Evolutionary conservation across 2,888 invertebrate species (phyloP).

Genomic region (Luffia ferchaultella): DNA sequence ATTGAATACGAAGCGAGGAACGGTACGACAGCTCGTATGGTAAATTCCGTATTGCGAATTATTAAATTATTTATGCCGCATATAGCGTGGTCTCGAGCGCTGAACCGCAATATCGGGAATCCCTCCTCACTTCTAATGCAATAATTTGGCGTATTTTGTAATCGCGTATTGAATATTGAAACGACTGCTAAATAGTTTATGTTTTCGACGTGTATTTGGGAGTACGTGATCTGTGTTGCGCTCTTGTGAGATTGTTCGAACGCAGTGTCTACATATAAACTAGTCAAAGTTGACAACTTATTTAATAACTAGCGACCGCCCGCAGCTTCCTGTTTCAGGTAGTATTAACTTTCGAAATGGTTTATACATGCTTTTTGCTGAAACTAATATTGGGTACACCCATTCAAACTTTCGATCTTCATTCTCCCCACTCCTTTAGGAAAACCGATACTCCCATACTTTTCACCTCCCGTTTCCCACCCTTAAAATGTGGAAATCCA

Average conservation of each 20-base stretch:
- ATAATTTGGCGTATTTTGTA: slow-evolving; percentile 67
- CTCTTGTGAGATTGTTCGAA: slow-evolving; percentile 53
- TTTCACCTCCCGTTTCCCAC: too few relatives aligned
- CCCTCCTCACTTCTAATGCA: slow-evolving; percentile 64
- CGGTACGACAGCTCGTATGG: slow-evolving; percentile 62
- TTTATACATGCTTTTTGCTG: too few relatives aligned
- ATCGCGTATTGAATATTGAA: slow-evolving; percentile 66
- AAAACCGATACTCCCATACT: too few relatives aligned
- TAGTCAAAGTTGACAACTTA: too few relatives aligned
- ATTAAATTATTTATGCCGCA: slow-evolving; percentile 67
- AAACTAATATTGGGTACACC: too few relatives aligned
- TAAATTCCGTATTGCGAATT: slow-evolving; percentile 66
- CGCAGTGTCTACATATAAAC: neutral
- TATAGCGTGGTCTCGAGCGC: slow-evolving; percentile 56
- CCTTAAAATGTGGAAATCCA: too few relatives aligned
- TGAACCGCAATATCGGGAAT: slow-evolving; percentile 66
- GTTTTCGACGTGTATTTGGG: slow-evolving; percentile 58
- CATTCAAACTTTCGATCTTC: too few relatives aligned
- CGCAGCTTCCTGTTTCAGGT: too few relatives aligned
- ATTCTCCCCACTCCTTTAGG: too few relatives aligned
- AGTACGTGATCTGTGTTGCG: slow-evolving; percentile 50
- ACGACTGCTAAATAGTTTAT: slow-evolving; percentile 62
- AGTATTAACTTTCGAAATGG: too few relatives aligned
- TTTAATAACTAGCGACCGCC: too few relatives aligned
- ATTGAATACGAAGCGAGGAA: slow-evolving; percentile 62